Evolutionary conservation across 2,113 vertebrate species (phyloP).

Genomic region (Aegotheles bennettii): DNA sequence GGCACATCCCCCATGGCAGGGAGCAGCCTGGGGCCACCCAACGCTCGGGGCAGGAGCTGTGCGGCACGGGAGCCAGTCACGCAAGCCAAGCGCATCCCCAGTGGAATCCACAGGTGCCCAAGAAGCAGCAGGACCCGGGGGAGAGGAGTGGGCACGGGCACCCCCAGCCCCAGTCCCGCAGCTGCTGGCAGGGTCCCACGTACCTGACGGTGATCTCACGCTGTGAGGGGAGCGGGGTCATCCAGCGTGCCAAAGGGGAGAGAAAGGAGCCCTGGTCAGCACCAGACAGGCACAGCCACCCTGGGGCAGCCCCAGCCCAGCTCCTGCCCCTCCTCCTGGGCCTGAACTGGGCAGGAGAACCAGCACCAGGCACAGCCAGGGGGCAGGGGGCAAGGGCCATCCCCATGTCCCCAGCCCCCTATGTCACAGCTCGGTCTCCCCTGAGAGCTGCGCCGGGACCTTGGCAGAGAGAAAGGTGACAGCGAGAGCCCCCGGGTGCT

Average conservation of each 20-base stretch:
- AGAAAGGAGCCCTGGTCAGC: slow-evolving; percentile 34
- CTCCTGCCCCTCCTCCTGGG: background rate
- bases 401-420: background rate
- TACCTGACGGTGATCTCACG: slow-evolving; percentile 91
- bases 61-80: background rate
- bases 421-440: background rate
- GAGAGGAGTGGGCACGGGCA: no score
- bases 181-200: background rate
- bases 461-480: background rate
- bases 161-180: no score
- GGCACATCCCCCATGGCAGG: no score
- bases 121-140: slow-evolving; percentile 63
- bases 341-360: background rate
- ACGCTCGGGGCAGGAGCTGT: background rate
- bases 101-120: no score
- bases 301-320: rapidly evolving
- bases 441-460: rapidly evolving
- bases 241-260: background rate
- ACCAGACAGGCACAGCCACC: background rate
- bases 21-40: background rate
- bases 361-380: background rate
- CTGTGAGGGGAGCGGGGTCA: slow-evolving; percentile 68
- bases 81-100: no score
- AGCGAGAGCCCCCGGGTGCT: background rate
- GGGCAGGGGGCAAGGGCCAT: background rate